Evolutionary conservation across 2,113 vertebrate species (phyloP), one percentile per base, ranked within the genome.

Genomic region (Trachemys scripta): DNA sequence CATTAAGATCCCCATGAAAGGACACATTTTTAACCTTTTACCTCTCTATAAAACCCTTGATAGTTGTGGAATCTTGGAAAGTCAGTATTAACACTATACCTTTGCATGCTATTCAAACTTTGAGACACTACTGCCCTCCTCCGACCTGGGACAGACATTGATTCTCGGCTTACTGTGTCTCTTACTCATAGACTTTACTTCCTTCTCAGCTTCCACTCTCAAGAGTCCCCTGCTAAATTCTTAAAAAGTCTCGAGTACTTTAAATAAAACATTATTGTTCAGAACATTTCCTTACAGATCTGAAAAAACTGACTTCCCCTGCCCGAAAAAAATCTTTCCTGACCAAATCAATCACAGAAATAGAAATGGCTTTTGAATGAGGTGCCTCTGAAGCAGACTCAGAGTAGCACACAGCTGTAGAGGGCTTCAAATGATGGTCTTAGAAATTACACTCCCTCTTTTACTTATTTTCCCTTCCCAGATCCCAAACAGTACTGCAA

Each of bases 281-380:
- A 22, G 11, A 76, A 76, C 38, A 76, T 76, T 76, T 45, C 38
- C 72, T 72, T 45, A 45, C 38, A 76, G 6, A 76, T 76, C 25
- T 76, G 38, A 76, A 76, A 31, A 84, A 89, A 85, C 24, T 4
- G 5, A n/a, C n/a, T 88, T 35, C 27, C 27, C 3, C 14, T 24
- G 35, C 35, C 56, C 19, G 4, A 7, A 53, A 53, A 42, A 85
- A n/a, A 65, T n/a, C 62, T n/a, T 65, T 17, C 62, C 31, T 8
- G 31, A 89, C 89, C 92, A 45, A 49, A 76, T 2, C 4, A 1
- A 62, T 38, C 83, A 65, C 12, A 10, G n/a, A 93, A 96, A 88
- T 8, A 84, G 50, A 96, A 95, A 51, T 17, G 35, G 35, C 95
- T 22, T 72, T 94, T 82, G 89, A 89, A 16, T 42, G 84, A 86